Percentiles rank a stretch among this genome's conserved stretches.
These are phyloP conservation scores for Pipa parva DNA, from an alignment of 2,113 vertebrate species.

Conservation along the genomic window DNA sequence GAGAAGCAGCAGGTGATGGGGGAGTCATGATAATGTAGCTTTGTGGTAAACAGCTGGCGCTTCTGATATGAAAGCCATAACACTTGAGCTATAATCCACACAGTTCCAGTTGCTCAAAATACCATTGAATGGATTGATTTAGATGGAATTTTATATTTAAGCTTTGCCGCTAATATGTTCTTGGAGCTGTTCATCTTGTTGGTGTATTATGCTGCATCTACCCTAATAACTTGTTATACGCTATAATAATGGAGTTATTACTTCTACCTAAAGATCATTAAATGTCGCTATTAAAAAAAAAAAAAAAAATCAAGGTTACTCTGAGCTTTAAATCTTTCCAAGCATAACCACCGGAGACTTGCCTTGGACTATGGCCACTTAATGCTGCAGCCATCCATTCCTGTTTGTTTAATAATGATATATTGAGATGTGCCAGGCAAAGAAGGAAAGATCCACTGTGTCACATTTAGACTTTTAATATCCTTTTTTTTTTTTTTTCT, in stretches of 20 bases:
- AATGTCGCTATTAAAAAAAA: constrained; percentile 58
- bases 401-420: constrained; percentile 43
- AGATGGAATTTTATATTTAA: constrained; percentile 56
- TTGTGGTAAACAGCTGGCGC: constrained; percentile 35
- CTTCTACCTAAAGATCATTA: constrained; percentile 61
- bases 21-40: constrained; percentile 18
- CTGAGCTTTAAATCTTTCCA: constrained; percentile 60
- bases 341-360: constrained; percentile 49
- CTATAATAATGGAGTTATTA: constrained; percentile 60
- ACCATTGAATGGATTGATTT: constrained; percentile 52
- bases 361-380: constrained; percentile 50
- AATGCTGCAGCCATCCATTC: constrained; percentile 51
- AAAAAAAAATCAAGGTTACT: constrained; percentile 57
- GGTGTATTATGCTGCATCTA: constrained; percentile 44
- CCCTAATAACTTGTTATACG: constrained; percentile 48
- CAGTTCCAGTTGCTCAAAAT: constrained; percentile 38
- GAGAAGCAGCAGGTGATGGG: constrained; percentile 21
- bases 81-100: constrained; percentile 26
- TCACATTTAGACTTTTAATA: background rate
- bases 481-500: no score
- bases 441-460: background rate
- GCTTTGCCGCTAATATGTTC: constrained; percentile 46
- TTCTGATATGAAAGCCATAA: constrained; percentile 31
- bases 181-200: constrained; percentile 40
- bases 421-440: constrained; percentile 38